These are phyloP conservation scores for Petrolisthes cinctipes DNA, from an alignment of 2,888 invertebrate species.

Conservation along the genomic window DNA sequence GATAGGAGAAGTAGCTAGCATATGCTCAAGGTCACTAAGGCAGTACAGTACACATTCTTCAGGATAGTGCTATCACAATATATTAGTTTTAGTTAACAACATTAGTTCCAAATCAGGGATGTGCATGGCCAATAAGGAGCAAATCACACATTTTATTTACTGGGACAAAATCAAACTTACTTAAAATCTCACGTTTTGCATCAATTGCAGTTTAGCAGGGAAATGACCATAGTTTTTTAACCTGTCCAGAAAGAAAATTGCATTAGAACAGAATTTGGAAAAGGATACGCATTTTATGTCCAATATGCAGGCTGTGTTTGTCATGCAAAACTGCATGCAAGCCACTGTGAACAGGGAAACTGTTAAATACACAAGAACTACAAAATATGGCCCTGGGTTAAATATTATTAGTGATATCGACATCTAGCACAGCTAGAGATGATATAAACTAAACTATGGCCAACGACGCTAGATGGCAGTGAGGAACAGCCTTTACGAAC, in stretches of 20 bases:
- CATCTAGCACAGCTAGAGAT: conserved; percentile 52
- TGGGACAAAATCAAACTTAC: conserved; percentile 59
- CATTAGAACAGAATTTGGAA: conserved; percentile 61
- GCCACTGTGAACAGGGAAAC: conserved; percentile 55
- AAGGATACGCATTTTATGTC: conserved; percentile 51
- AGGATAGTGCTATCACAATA: not conserved
- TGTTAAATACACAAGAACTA: conserved; percentile 54
- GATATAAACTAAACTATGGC: conserved; percentile 54
- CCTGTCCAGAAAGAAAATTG: conserved; percentile 64
- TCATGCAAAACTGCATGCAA: conserved; percentile 57
- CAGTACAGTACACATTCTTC: conserved; percentile 25
- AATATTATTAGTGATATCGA: conserved; percentile 61
- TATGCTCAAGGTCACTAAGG: conserved; percentile 29
- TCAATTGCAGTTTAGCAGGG: conserved; percentile 64
- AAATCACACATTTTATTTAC: conserved; percentile 55
- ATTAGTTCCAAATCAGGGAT: conserved; percentile 48
- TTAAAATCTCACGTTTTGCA: conserved; percentile 63
- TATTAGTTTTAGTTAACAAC: conserved; percentile 34
- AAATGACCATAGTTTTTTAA: conserved; percentile 65
- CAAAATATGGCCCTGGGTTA: conserved; percentile 57
- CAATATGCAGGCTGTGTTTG: conserved; percentile 56
- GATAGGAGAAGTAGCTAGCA: conserved; percentile 20
- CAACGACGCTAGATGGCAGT: conserved; percentile 43
- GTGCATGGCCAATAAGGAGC: conserved; percentile 43
- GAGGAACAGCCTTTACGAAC: conserved; percentile 55